Evolutionary conservation across 1,140 invertebrate species (phyloP), one percentile per base, ranked within the genome.

Genomic region (Drosophila sproati): DNA sequence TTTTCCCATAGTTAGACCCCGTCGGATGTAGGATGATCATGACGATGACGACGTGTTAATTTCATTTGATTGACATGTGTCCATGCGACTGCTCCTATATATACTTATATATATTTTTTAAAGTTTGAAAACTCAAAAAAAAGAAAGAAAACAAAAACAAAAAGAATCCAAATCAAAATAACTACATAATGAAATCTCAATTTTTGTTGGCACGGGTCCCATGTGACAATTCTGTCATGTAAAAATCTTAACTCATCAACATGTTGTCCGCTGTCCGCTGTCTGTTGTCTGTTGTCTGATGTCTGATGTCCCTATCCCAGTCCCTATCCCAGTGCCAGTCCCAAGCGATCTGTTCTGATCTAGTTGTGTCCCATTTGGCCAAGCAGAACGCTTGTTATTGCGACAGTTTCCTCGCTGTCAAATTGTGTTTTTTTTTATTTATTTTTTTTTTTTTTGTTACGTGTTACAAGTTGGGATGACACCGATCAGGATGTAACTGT

Each of bases 61-160:
- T 88, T 88, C 60, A 70, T 80, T 80, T 88, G 83, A 88, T 88
- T 88, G 83, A 88, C 83, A 88, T 88, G 77, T 87, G 83, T 87
- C 83, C 79, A 61, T 31, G 50, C 28, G 20, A 43, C 34, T 31
- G 28, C 5, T 8, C 2, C 20, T 7, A 7, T 8, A 10, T 39
- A 12, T 12, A 12, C 12, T 12, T 20, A 20, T 20, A 39, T 39
- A 39, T 39, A 10, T 41, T 43, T 28, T 12, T 52, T 35, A 34
- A 62, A 56, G 37, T 20, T 59, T 12, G 37, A 56, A 59, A 72
- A 73, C 55, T 55, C 34, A 28, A 60, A 47, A 80, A 81, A 73
- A 78, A 77, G 8, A 2, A 52, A 48, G 28, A 20, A 47, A 45
- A 28, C 2, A 59, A 0, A 3, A 12, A 60, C 2, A 59, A 0